These are phyloP conservation scores for Lasioglossum morio DNA, from an alignment of 2,888 invertebrate genomes.

Conservation along the genomic window DNA sequence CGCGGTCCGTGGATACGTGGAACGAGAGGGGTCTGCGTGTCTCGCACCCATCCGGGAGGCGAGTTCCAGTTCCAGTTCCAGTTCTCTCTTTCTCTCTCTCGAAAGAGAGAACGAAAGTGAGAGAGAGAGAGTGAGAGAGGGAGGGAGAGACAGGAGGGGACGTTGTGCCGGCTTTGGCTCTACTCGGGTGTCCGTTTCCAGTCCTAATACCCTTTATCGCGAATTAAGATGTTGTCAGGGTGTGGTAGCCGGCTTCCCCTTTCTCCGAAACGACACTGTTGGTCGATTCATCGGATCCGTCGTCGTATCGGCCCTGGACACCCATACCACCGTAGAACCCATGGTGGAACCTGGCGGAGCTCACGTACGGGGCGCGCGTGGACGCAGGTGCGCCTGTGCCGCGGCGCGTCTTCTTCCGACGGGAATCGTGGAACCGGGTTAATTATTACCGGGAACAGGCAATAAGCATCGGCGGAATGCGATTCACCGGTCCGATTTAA, in stretches of 20 bases:
- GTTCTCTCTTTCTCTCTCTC: constrained; percentile 26
- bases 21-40: constrained; percentile 69
- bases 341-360: neutral
- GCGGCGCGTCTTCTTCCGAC: constrained; percentile 58
- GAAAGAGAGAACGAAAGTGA: neutral
- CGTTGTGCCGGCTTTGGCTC: constrained; percentile 35
- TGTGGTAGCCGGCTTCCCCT: constrained; percentile 61
- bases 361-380: constrained; percentile 4
- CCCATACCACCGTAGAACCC: neutral
- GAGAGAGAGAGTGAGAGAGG: neutral
- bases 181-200: constrained; percentile 69
- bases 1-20: constrained; percentile 78
- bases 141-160: constrained; percentile 23
- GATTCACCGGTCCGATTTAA: constrained; percentile 73
- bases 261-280: constrained; percentile 65
- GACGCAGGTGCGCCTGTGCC: constrained; percentile 40
- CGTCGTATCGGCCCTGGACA: constrained; percentile 50
- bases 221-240: constrained; percentile 79
- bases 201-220: constrained; percentile 81
- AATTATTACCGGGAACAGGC: constrained; percentile 63
- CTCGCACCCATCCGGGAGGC: constrained; percentile 61
- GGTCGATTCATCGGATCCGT: constrained; percentile 49
- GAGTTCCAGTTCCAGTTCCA: constrained; percentile 60
- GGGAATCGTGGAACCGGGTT: constrained; percentile 76
- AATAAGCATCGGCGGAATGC: constrained; percentile 78